phyloP scores from a whole-genome alignment of 1,140 invertebrate genomes.

The Atopsyche davidsoni region DNA sequence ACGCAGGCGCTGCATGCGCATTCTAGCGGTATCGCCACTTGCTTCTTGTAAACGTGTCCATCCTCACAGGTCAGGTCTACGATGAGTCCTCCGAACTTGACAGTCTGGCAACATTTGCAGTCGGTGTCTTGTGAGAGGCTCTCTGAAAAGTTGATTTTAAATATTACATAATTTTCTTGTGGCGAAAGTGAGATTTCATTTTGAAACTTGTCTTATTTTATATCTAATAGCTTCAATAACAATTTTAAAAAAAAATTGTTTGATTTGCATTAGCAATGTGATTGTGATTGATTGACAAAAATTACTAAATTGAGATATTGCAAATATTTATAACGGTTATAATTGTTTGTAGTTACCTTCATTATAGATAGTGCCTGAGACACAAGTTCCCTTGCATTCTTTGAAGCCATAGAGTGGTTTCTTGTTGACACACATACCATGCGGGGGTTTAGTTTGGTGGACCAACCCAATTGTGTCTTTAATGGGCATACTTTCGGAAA shows the following conservation, averaged over 20 bases:
- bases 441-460: conserved; percentile 35
- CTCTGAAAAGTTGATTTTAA: conserved; percentile 44
- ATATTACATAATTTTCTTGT: too few relatives aligned
- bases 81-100: conserved; percentile 38
- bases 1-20: conserved; percentile 53
- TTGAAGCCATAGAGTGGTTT: conserved; percentile 52
- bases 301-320: too few relatives aligned
- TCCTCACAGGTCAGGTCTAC: conserved; percentile 51
- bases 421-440: conserved; percentile 57
- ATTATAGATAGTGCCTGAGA: conserved; percentile 60
- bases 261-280: too few relatives aligned
- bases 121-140: conserved; percentile 45
- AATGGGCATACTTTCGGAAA: conserved; percentile 45
- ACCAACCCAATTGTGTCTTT: conserved; percentile 53
- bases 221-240: too few relatives aligned
- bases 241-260: too few relatives aligned
- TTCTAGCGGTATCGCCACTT: conserved; percentile 44
- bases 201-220: too few relatives aligned
- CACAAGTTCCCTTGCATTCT: conserved; percentile 60
- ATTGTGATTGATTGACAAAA: too few relatives aligned
- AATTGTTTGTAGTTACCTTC: conserved; percentile 48
- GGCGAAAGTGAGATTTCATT: too few relatives aligned
- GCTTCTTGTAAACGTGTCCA: conserved; percentile 42
- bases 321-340: too few relatives aligned
- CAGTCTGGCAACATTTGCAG: conserved; percentile 57